These are phyloP conservation scores for Clarias pachynema DNA, from an alignment of 2,797 vertebrate genomes.

Conservation along the genomic window DNA sequence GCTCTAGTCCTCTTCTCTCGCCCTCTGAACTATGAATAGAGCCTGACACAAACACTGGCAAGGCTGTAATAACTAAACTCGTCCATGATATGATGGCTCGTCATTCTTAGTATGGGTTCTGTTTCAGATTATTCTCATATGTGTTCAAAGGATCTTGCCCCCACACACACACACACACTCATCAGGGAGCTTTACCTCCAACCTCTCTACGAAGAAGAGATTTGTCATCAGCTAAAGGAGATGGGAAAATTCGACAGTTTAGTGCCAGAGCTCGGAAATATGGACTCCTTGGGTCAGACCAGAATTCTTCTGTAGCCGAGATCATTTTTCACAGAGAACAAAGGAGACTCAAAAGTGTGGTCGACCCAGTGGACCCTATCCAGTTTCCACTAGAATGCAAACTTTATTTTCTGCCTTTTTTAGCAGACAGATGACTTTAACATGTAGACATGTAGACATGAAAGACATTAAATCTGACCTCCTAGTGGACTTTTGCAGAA, in stretches of 20 bases:
- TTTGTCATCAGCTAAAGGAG: conserved; percentile 40
- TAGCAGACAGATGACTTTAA: background rate
- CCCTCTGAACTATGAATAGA: conserved; percentile 8
- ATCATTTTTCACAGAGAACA: conserved; percentile 2
- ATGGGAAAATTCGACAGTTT: conserved; percentile 27
- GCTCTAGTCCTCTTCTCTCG: conserved; percentile 29
- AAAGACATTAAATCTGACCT: background rate
- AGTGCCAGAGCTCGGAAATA: conserved; percentile 1
- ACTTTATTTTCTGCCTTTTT: background rate
- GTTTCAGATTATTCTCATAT: conserved; percentile 20
- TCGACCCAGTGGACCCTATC: background rate
- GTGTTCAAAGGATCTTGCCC: background rate
- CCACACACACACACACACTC: conserved; percentile 3
- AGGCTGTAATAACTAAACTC: conserved; percentile 6
- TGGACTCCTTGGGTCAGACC: conserved; percentile 15
- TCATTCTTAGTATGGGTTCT: conserved; percentile 15
- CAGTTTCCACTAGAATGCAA: background rate
- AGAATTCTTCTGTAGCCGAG: conserved; percentile 10
- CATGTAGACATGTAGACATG: background rate
- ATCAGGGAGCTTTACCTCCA: background rate
- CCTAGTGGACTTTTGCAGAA: background rate
- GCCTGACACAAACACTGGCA: conserved; percentile 14
- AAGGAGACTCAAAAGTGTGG: background rate
- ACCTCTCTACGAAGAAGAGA: conserved; percentile 1
- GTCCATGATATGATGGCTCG: background rate